These are phyloP conservation scores for Mythimna vitellina DNA, from an alignment of 2,888 invertebrate species.

Conservation along the genomic window DNA sequence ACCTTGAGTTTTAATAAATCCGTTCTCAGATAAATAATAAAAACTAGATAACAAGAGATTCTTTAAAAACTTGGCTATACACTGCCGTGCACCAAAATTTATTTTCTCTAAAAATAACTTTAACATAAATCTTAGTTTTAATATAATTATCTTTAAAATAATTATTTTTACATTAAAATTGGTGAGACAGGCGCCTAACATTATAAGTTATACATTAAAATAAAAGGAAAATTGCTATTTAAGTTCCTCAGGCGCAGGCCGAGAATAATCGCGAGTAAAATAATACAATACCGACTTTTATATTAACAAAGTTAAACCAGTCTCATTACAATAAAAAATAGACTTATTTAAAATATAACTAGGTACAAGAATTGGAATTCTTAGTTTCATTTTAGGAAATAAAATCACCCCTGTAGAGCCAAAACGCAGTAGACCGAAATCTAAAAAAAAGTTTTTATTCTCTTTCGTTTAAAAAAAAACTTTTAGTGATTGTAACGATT, in stretches of 20 bases:
- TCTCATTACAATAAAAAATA: slow-evolving; percentile 52
- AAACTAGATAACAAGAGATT: slow-evolving; percentile 29
- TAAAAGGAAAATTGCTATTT: slow-evolving; percentile 28
- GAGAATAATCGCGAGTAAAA: not conserved
- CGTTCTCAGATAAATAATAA: slow-evolving; percentile 34
- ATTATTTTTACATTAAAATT: slow-evolving; percentile 46
- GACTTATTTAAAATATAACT: slow-evolving; percentile 9
- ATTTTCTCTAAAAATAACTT: slow-evolving; percentile 2
- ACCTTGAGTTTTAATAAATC: slow-evolving; percentile 31
- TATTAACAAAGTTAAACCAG: slow-evolving; percentile 53
- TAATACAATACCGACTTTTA: slow-evolving; percentile 28
- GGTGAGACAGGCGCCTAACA: slow-evolving; percentile 61
- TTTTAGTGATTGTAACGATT: too few species aligned
- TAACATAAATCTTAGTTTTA: slow-evolving; percentile 18
- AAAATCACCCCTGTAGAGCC: not conserved
- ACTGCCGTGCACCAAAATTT: slow-evolving; percentile 4
- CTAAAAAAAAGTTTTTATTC: not conserved
- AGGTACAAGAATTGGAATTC: not conserved
- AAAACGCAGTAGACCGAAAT: not conserved
- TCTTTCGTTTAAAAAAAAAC: too few species aligned
- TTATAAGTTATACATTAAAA: slow-evolving; percentile 2
- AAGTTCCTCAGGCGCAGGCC: slow-evolving; percentile 23
- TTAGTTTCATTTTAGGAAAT: not conserved
- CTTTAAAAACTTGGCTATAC: slow-evolving; percentile 25
- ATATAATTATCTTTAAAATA: slow-evolving; percentile 28